Conservation (phyloP, 2,797 vertebrate species). For the Falco rusticolus region DNA sequence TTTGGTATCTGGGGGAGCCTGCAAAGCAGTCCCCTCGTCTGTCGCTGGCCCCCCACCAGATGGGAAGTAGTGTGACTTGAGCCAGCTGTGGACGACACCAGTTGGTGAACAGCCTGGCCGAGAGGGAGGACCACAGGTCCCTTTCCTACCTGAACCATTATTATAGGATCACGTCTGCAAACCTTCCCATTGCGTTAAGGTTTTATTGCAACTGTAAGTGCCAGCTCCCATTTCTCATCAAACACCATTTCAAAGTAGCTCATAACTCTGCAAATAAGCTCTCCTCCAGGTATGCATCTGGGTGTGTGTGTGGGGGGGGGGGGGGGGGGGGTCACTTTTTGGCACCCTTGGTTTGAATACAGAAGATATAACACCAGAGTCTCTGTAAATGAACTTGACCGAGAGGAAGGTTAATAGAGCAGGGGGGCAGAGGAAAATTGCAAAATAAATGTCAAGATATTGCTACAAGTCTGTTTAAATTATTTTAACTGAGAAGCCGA, state of each 20-base stretch:
- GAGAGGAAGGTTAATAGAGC: background rate
- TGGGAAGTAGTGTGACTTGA: background rate
- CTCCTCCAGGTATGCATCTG: fast-evolving
- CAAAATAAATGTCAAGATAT: background rate
- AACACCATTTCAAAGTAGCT: background rate
- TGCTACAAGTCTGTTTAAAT: background rate
- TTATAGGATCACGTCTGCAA: background rate
- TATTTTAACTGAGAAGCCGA: background rate
- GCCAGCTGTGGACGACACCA: background rate
- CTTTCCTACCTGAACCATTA: background rate
- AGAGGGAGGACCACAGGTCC: background rate
- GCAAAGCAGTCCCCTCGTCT: background rate
- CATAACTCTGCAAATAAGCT: background rate
- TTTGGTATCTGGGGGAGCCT: background rate
- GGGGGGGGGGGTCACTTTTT: background rate
- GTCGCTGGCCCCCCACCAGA: background rate
- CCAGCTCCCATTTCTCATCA: background rate
- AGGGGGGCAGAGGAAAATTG: background rate
- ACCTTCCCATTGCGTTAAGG: background rate
- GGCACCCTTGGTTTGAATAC: background rate
- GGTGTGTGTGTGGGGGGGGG: too few species aligned
- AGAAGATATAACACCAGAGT: background rate
- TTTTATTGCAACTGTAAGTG: background rate
- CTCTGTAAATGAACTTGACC: background rate
- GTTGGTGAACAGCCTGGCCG: background rate